Evolutionary conservation across 2,797 vertebrate genomes (phyloP), one percentile per base, ranked within the genome.

Genomic region (Sebastes flavidus): DNA sequence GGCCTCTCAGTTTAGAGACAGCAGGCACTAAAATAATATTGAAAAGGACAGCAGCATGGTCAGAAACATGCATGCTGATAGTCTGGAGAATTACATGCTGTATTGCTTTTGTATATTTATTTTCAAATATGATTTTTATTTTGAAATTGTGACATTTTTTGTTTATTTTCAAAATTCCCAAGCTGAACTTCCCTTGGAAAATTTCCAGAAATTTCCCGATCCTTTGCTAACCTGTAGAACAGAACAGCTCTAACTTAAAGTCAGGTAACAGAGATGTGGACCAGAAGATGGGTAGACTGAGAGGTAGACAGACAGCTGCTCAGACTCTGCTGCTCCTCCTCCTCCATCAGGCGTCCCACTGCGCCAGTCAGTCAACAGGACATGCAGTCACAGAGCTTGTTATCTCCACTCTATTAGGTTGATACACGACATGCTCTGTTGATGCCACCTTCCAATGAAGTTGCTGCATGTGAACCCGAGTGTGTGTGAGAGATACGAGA

Each of bases 341-440:
- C 46, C 62, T 68, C 24, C 29, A 49, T 69, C 59, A 13, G 59
- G 27, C 27, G 30, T 78, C 82, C 73, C 66, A 18, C 71, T 80
- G 83, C 18, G 38, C 34, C 68, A 65, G 61, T 80, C 80, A 71
- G 65, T 84, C 83, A 83, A 8, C 70, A 54, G 72, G 82, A 77
- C 68, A 69, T 62, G 59, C 83, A 42, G 83, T 10, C 72, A 14
- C 58, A 38, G 32, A 25, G 70, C 86, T 91, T 77, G 77, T 93
- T 91, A 77, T 84, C 79, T 81, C 36, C 24, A 56, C 87, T 91
- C 83, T 74, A 24, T 86, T 86, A 78, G 83, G 65, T 84, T 30
- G 81, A 85, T 65, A 42, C 86, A 82, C 12, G 42, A 61, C 81
- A 75, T 11, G 74, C 81, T 80, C 32, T 30, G 60, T 3, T 81